Percentiles rank a stretch among this genome's conserved stretches.
Conservation (phyloP, 2,888 invertebrate genomes). For the Microdon myrmicae region DNA sequence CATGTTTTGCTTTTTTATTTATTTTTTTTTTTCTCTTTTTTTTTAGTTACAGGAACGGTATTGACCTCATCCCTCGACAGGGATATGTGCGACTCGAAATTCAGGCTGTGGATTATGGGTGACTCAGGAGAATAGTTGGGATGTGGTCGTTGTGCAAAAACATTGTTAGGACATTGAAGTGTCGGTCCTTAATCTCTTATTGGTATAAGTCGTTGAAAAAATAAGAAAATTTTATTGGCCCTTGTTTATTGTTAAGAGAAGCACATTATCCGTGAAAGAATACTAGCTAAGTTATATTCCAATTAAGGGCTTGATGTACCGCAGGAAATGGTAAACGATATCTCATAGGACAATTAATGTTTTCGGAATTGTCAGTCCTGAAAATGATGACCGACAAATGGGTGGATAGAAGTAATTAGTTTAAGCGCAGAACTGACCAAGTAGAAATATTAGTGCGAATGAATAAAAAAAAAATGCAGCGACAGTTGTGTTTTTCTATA, state of each 20-base stretch:
- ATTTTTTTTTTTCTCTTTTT: slow-evolving; percentile 9
- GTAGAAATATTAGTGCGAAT: too few relatives aligned
- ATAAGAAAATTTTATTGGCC: slow-evolving; percentile 24
- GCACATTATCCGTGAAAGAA: slow-evolving; percentile 43
- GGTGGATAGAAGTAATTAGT: too few relatives aligned
- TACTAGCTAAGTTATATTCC: slow-evolving; percentile 49
- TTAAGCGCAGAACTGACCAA: too few relatives aligned
- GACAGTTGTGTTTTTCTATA: too few relatives aligned
- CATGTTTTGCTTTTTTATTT: slow-evolving; percentile 37
- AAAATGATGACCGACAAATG: too few relatives aligned
- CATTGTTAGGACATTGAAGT: slow-evolving; percentile 42
- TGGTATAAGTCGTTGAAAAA: slow-evolving; percentile 37
- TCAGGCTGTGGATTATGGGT: slow-evolving; percentile 34
- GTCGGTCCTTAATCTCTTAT: slow-evolving; percentile 49
- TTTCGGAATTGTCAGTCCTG: too few relatives aligned
- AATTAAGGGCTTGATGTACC: too few relatives aligned
- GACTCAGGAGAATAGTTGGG: slow-evolving; percentile 7
- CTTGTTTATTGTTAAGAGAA: slow-evolving; percentile 10
- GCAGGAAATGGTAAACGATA: too few relatives aligned
- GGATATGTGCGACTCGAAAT: slow-evolving; percentile 8
- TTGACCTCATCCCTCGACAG: slow-evolving; percentile 20
- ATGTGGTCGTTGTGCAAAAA: too few relatives aligned
- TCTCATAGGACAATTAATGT: too few relatives aligned
- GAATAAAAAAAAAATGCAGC: too few relatives aligned
- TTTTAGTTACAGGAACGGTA: too few relatives aligned